Base-by-base conservation (phyloP, 1,140 invertebrate genomes). In the Thaumatotibia leucotreta region DNA sequence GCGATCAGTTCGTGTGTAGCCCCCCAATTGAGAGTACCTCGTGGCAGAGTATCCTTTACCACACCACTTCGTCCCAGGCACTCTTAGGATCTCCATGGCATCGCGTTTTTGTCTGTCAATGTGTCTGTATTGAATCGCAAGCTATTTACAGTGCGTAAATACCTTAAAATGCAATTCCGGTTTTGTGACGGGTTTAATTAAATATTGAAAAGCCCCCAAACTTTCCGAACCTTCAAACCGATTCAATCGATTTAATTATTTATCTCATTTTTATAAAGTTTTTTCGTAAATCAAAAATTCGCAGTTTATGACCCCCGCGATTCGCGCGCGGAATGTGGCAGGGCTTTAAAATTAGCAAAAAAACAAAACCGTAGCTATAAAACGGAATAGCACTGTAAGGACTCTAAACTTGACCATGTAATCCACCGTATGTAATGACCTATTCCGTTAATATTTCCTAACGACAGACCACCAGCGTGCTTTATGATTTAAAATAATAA, bases 51-150 rank as follows among this genome's bases (percentile, higher is more conserved):
- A 94, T 6, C 97, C 97, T 68, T 94, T 94, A 2, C 97, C 97
- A 84, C 97, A 98, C 97, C 97, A 97, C 75, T 96, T 94, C 0
- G 97, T 98, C 0, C 96, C 96, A 0, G 96, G 96, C 45, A 96
- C 93, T 49, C 95, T 91, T 31, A 96, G 91, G 33, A 95, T 50
- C 72, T 95, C 94, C 72, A 92, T 89, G 50, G 93, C 83, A 72
- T 91, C 92, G 32, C 93, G 89, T 80, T 92, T 92, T 63, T 88
- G 74, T 86, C 87, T 89, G 79, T 79, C 65, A 70, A 76, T 11
- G 45, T 52, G 70, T 72, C 49, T 73, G 63, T 31, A 20, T 35
- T 64, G 17, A 0, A 45, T 6, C 39, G 4, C 11, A 14, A 17
- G 0, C 20, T 33, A 33, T 33, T 45, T 45, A 9, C 14, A 39